A percentile compares a stretch with the other conserved stretches of the same genome.
These are phyloP conservation scores for Xenentodon cancila DNA, from an alignment of 2,797 vertebrate species.

Conservation along the genomic window DNA sequence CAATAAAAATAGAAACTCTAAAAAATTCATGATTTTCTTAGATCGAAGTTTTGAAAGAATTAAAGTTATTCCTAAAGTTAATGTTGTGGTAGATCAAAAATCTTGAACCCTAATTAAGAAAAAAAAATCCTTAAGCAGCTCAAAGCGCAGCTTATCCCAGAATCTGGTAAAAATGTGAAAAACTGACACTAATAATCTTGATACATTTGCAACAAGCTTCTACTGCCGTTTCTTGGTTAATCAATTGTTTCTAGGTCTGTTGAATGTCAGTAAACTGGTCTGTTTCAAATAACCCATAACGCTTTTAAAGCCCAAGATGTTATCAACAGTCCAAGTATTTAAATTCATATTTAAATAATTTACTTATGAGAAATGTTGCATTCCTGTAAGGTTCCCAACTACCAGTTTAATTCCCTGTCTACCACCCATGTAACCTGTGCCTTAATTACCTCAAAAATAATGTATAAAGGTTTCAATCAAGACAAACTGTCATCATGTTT, in stretches of 20 bases:
- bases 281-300: not conserved
- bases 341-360: no score
- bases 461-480: not conserved
- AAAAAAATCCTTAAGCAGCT: not conserved
- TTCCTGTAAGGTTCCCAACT: no score
- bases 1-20: not conserved
- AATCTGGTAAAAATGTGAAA: not conserved
- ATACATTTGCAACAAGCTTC: not conserved
- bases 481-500: not conserved
- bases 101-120: no score
- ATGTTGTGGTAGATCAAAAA: not conserved
- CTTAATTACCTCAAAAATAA: not conserved
- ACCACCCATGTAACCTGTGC: no score
- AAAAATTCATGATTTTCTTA: not conserved
- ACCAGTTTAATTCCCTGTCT: no score
- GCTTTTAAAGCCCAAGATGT: not conserved
- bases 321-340: not conserved
- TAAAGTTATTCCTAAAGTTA: not conserved
- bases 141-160: not conserved
- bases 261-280: not conserved
- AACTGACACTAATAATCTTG: no score
- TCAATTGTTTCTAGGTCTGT: not conserved
- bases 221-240: not conserved
- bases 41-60: not conserved
- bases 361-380: no score